A percentile compares a stretch with the other conserved stretches of the same genome.
Evolutionary conservation across 2,888 invertebrate genomes (phyloP).

Genomic region (Temnothorax rugatulus): DNA sequence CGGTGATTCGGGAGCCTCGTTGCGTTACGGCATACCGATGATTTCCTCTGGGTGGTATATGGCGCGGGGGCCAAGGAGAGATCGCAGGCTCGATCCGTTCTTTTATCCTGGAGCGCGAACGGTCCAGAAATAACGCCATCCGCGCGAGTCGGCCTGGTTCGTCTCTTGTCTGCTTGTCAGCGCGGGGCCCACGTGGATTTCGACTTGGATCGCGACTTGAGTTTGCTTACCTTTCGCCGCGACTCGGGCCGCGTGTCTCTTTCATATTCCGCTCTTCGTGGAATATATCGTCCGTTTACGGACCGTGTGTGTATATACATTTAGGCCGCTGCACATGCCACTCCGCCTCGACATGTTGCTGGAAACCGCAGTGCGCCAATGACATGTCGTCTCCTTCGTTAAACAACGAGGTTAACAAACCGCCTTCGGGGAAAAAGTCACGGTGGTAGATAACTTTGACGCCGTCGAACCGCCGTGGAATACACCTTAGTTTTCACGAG

Average conservation of each 20-base stretch:
- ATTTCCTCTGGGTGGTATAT: constrained; percentile 36
- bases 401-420: constrained; percentile 35
- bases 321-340: constrained; percentile 62
- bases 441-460: constrained; percentile 25
- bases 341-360: constrained; percentile 2
- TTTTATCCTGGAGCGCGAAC: constrained; percentile 54
- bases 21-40: constrained; percentile 56
- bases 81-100: constrained; percentile 30
- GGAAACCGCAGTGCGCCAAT: constrained; percentile 26
- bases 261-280: constrained; percentile 77
- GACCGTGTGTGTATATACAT: constrained; percentile 71
- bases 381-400: constrained; percentile 35
- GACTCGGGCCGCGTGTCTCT: constrained; percentile 61
- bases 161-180: constrained; percentile 35
- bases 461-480: neutral
- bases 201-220: constrained; percentile 68
- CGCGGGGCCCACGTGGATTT: constrained; percentile 66
- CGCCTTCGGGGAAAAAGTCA: constrained; percentile 20
- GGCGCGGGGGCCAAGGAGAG: neutral
- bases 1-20: constrained; percentile 63
- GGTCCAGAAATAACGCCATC: constrained; percentile 70
- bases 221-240: constrained; percentile 76
- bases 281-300: constrained; percentile 76
- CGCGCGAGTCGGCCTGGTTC: constrained; percentile 61
- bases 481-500: neutral